These are phyloP conservation scores for Huso huso DNA, from an alignment of 2,797 vertebrate genomes.

Conservation along the genomic window DNA sequence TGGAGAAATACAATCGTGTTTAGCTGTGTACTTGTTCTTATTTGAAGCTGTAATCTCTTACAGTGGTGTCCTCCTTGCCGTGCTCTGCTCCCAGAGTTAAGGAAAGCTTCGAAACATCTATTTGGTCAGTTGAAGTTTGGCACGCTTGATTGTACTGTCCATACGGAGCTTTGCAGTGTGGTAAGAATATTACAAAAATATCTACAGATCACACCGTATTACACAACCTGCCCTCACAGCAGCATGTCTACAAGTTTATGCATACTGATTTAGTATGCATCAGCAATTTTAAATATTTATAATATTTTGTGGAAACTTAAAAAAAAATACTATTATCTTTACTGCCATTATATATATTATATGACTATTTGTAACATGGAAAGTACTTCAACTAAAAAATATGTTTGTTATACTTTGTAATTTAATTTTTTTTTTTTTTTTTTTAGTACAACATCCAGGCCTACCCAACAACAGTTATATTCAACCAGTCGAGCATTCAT, in stretches of 20 bases:
- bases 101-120: constrained; percentile 88
- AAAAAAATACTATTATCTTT: no score
- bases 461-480: constrained; percentile 90
- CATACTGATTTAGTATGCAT: no score
- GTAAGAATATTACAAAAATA: constrained; percentile 44
- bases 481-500: constrained; percentile 85
- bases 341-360: no score
- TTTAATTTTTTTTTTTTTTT: constrained; percentile 26
- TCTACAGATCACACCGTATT: neutral
- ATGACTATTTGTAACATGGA: no score
- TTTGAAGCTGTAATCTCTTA: neutral
- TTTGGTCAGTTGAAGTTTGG: constrained; percentile 86
- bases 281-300: no score
- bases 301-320: no score
- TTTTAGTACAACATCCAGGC: constrained; percentile 87
- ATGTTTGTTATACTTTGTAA: no score
- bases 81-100: constrained; percentile 84
- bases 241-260: no score
- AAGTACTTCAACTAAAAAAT: no score
- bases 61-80: constrained; percentile 96
- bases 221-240: no score
- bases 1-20: constrained; percentile 27
- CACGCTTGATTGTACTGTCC: constrained; percentile 89
- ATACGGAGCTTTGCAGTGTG: constrained; percentile 79
- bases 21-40: neutral